Evolutionary conservation across 2,888 invertebrate species (phyloP).

Genomic region (Siphonodentalium dalli): DNA sequence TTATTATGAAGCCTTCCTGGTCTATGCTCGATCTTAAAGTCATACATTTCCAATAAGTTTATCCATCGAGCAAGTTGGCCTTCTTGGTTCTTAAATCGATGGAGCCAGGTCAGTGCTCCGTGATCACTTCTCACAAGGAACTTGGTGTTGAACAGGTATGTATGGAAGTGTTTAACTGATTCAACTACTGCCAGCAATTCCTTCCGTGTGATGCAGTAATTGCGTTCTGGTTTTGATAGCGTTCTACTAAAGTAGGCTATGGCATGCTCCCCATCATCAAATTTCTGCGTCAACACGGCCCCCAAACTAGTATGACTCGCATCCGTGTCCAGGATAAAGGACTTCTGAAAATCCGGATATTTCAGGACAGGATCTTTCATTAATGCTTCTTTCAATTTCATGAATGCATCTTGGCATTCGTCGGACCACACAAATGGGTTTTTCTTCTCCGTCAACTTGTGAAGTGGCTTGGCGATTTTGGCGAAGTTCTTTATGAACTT

Average conservation of each 20-base stretch:
- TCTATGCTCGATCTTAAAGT: constrained; percentile 20
- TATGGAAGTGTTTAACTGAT: constrained; percentile 16
- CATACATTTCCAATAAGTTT: constrained; percentile 11
- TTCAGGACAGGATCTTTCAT: too few species aligned
- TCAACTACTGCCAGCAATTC: background rate
- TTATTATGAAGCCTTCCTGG: constrained; percentile 18
- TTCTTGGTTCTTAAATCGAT: constrained; percentile 17
- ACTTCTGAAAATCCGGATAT: too few species aligned
- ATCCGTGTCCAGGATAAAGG: too few species aligned
- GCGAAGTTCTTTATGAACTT: background rate
- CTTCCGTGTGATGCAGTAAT: constrained; percentile 10
- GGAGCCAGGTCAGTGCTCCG: constrained; percentile 22
- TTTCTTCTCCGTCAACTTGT: too few species aligned
- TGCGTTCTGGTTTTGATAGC: constrained; percentile 9
- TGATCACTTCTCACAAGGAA: constrained; percentile 18
- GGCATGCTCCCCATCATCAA: constrained; percentile 1
- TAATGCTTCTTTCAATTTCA: too few species aligned
- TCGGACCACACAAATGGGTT: too few species aligned
- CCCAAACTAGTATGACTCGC: too few species aligned
- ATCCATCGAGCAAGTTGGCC: constrained; percentile 27
- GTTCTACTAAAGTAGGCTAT: constrained; percentile 11
- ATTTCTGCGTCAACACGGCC: constrained; percentile 10
- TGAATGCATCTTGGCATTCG: too few species aligned
- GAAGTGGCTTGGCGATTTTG: too few species aligned
- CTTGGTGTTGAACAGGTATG: constrained; percentile 13